A percentile compares a stretch with the other conserved stretches of the same genome.
These are phyloP conservation scores for Diadumene lineata DNA, from an alignment of 92 coral and sea anemone species.

Conservation along the genomic window DNA sequence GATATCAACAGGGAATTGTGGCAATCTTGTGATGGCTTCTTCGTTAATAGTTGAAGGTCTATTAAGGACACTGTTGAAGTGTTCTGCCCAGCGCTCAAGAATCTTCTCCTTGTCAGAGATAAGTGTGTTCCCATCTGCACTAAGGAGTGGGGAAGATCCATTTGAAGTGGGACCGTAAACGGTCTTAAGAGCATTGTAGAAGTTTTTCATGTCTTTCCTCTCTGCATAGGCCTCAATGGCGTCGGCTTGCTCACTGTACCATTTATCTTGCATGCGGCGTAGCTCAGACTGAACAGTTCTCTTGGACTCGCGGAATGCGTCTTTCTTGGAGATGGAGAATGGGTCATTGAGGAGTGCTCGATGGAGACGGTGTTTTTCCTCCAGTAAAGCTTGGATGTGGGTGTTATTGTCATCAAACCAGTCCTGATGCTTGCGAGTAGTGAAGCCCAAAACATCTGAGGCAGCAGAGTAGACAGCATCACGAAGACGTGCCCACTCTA, in stretches of 20 bases:
- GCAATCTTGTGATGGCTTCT: conserved; percentile 34
- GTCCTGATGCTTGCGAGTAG: conserved; percentile 41
- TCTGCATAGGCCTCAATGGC: conserved; percentile 40
- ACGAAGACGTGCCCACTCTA: conserved; percentile 33
- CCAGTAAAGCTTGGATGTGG: conserved; percentile 23
- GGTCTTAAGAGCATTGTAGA: conserved; percentile 22
- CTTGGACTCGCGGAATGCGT: neutral
- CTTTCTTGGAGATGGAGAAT: conserved; percentile 12
- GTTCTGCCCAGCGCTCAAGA: conserved; percentile 17
- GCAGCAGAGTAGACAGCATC: conserved; percentile 27
- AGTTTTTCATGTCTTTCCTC: conserved; percentile 36
- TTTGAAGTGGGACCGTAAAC: conserved; percentile 20
- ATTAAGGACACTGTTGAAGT: neutral
- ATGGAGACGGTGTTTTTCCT: conserved; percentile 40
- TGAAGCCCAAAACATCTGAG: conserved; percentile 28
- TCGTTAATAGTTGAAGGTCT: conserved; percentile 32
- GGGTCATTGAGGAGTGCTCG: neutral
- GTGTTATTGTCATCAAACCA: conserved; percentile 55
- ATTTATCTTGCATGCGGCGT: conserved; percentile 19
- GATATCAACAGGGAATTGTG: conserved; percentile 26
- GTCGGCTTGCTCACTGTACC: conserved; percentile 35
- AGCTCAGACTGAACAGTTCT: conserved; percentile 2
- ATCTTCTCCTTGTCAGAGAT: conserved; percentile 8
- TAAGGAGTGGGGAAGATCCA: conserved; percentile 29
- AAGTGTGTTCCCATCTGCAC: conserved; percentile 20